A percentile compares a stretch with the other conserved stretches of the same genome.
These are phyloP conservation scores for Arrhamphus sclerolepis DNA, from an alignment of 2,797 vertebrate species.

Conservation along the genomic window DNA sequence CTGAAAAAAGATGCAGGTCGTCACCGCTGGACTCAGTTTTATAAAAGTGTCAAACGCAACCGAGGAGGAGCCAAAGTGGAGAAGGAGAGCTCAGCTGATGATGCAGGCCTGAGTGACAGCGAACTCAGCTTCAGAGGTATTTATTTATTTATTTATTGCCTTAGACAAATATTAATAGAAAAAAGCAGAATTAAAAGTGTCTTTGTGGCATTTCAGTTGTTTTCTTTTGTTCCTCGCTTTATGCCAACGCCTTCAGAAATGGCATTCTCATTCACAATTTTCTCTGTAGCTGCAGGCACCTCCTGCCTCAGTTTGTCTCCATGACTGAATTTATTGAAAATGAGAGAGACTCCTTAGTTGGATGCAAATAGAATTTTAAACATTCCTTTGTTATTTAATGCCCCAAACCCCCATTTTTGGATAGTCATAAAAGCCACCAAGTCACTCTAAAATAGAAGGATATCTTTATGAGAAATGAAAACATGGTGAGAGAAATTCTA, in stretches of 20 bases:
- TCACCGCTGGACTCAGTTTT: conserved; percentile 98
- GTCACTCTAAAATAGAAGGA: conserved; percentile 72
- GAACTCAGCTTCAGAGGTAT: conserved; percentile 97
- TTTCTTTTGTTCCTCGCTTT: conserved; percentile 27
- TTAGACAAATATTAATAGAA: conserved; percentile 27
- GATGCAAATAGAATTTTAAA: conserved; percentile 62
- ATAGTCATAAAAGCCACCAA: conserved; percentile 73
- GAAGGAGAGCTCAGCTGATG: conserved; percentile 96
- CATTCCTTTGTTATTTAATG: conserved; percentile 69
- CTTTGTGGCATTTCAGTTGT: conserved; percentile 52
- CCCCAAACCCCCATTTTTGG: conserved; percentile 66
- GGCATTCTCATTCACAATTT: conserved; percentile 53
- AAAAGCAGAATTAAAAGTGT: conserved; percentile 32
- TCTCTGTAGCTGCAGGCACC: conserved; percentile 23
- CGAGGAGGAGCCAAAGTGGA: conserved; percentile 89
- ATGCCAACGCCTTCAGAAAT: conserved; percentile 18
- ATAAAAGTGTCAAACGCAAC: conserved; percentile 93
- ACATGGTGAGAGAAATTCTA: conserved; percentile 81
- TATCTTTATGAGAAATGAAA: conserved; percentile 82
- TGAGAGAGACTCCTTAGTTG: conserved; percentile 49
- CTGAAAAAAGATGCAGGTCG: conserved; percentile 97
- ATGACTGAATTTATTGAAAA: conserved; percentile 55
- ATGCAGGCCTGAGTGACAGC: conserved; percentile 97
- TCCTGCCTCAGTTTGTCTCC: conserved; percentile 31
- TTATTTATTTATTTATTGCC: conserved; percentile 13